Base-by-base conservation (phyloP, 2,888 invertebrate species). In the Agrotis clavis region DNA sequence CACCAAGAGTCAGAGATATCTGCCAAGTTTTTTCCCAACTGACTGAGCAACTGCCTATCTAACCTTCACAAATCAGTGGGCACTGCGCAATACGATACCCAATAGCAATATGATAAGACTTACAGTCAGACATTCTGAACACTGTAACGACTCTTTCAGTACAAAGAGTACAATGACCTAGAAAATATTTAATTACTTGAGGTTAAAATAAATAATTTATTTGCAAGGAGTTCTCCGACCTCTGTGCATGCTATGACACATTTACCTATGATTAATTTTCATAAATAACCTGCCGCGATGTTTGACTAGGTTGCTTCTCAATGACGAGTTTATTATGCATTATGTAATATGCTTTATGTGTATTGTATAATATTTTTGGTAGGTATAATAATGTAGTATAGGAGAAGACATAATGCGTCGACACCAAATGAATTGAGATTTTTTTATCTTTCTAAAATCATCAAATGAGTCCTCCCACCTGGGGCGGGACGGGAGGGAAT, bases 241-340 rank as follows among this genome's bases (percentile, higher is more conserved):
- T 18, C 25, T 21, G 61, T 30, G 57, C 41, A 68, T 73, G 64
- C 45, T 48, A 59, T 79, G 80, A 68, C 76, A 76, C 59, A 64
- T 59, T 68, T 71, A 63, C 25, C 25, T 25, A 25, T 71, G 47
- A 47, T 56, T 41, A 66, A 67, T 75, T 68, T 75, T 71, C 21
- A 59, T 65, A 59, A 71, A 74, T 74, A 66, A 79, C 71, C 65
- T 76, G 80, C 65, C 48, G 41, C 13, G 66, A 30, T 71, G 25
- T 71, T 81, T 81, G 57, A 47, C 57, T 81, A 81, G 71, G 68
- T 77, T 78, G 67, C 48, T 75, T 76, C 66, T 64, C 13, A 67
- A 71, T 80, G 76, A 80, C 64, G 62, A 66, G 74, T 79, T 56
- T 56, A 30, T 19, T 13, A 4, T 25, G 30, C 7, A 30, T 50